A percentile compares a stretch with the other conserved stretches of the same genome.
Conservation (phyloP, 2,888 invertebrate genomes). For the Clitarchus hookeri region DNA sequence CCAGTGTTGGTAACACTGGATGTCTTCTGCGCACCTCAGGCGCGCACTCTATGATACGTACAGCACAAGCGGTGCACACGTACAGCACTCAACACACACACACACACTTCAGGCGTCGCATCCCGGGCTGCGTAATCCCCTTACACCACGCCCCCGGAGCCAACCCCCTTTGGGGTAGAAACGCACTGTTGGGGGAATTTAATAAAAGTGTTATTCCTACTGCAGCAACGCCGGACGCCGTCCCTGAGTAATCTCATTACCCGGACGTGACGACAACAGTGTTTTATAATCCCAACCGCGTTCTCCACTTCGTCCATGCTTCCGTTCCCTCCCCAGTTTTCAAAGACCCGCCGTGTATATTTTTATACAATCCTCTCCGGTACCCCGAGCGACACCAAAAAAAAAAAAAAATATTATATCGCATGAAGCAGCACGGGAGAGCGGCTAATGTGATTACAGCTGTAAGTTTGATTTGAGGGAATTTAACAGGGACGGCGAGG, state of each 20-base stretch:
- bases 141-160: too few species aligned
- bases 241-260: background rate
- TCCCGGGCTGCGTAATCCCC: too few species aligned
- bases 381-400: background rate
- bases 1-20: too few species aligned
- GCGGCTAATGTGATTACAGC: background rate
- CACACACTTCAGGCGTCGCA: too few species aligned
- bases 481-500: background rate
- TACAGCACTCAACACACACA: too few species aligned
- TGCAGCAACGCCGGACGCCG: background rate
- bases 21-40: too few species aligned
- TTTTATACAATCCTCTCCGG: background rate
- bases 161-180: background rate
- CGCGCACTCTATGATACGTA: too few species aligned
- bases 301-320: background rate
- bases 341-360: background rate
- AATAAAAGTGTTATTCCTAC: slow-evolving; percentile 7
- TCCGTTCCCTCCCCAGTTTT: background rate
- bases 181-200: background rate
- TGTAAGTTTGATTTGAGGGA: slow-evolving; percentile 14
- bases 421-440: background rate
- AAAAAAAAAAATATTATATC: background rate
- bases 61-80: too few species aligned
- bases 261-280: background rate
- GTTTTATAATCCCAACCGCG: slow-evolving; percentile 5